Conservation (phyloP, 2,888 invertebrate species). For the Arenicola marina region DNA sequence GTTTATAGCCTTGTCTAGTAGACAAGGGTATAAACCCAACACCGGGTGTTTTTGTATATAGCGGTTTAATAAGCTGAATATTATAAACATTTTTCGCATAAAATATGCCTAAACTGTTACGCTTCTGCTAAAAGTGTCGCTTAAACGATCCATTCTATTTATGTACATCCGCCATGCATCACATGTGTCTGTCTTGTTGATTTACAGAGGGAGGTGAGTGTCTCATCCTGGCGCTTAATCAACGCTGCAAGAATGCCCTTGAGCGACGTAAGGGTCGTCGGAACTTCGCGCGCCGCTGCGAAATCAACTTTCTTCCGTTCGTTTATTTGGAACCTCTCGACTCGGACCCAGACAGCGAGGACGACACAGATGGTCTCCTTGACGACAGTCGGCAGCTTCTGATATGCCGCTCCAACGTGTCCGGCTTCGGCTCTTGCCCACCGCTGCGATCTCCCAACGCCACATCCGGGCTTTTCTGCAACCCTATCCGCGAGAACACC, state of each 20-base stretch:
- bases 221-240: slow-evolving; percentile 61
- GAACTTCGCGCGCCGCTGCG: slow-evolving; percentile 59
- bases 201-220: slow-evolving; percentile 61
- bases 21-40: no score
- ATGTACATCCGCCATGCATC: no score
- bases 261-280: slow-evolving; percentile 47
- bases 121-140: no score
- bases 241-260: slow-evolving; percentile 62
- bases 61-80: no score
- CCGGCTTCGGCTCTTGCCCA: slow-evolving; percentile 60
- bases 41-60: no score
- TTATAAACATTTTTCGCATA: no score
- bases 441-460: slow-evolving; percentile 58
- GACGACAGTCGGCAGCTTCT: slow-evolving; percentile 52
- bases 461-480: slow-evolving; percentile 60
- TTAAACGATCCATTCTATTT: no score
- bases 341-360: no score
- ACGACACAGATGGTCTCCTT: slow-evolving; percentile 24
- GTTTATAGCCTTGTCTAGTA: no score
- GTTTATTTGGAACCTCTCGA: slow-evolving; percentile 55
- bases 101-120: no score
- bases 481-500: slow-evolving; percentile 62
- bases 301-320: slow-evolving; percentile 64
- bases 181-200: no score
- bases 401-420: slow-evolving; percentile 42